These are phyloP conservation scores for Pseudolycoriella hygida DNA, from an alignment of 2,888 invertebrate species.

Conservation along the genomic window DNA sequence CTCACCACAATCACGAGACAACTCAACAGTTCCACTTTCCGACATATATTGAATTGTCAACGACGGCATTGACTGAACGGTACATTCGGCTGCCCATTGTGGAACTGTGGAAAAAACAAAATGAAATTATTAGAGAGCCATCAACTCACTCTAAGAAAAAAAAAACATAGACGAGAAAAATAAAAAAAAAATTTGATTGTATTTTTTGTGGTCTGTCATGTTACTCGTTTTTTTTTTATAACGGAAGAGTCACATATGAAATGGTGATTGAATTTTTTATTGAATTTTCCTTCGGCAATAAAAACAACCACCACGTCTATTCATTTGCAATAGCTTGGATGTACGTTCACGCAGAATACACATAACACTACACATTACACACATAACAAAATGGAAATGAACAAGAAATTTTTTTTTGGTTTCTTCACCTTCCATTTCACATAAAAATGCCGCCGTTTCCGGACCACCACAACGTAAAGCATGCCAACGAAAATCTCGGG, in stretches of 20 bases:
- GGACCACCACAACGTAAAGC: slow-evolving; percentile 58
- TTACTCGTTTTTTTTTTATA: too few relatives aligned
- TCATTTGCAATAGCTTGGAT: too few relatives aligned
- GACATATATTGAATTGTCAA: slow-evolving; percentile 58
- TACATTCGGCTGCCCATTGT: slow-evolving; percentile 60
- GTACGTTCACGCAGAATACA: too few relatives aligned
- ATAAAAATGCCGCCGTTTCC: slow-evolving; percentile 59
- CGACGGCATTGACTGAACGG: slow-evolving; percentile 52
- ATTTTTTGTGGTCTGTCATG: too few relatives aligned
- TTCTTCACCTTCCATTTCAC: slow-evolving; percentile 52
- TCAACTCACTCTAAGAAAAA: too few relatives aligned
- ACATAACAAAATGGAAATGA: too few relatives aligned
- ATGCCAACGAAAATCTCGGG: slow-evolving; percentile 62
- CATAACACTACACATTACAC: too few relatives aligned
- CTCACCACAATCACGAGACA: slow-evolving; percentile 57
- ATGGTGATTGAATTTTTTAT: too few relatives aligned
- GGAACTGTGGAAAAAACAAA: slow-evolving; percentile 36
- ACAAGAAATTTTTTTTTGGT: too few relatives aligned
- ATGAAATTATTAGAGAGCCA: neutral
- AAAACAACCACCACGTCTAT: neutral
- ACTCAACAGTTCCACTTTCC: slow-evolving; percentile 56
- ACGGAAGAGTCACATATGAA: too few relatives aligned
- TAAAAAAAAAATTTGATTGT: neutral
- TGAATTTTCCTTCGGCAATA: neutral
- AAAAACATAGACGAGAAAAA: neutral